These are phyloP conservation scores for Gymnodraco acuticeps DNA, from an alignment of 2,797 vertebrate genomes.

Conservation along the genomic window DNA sequence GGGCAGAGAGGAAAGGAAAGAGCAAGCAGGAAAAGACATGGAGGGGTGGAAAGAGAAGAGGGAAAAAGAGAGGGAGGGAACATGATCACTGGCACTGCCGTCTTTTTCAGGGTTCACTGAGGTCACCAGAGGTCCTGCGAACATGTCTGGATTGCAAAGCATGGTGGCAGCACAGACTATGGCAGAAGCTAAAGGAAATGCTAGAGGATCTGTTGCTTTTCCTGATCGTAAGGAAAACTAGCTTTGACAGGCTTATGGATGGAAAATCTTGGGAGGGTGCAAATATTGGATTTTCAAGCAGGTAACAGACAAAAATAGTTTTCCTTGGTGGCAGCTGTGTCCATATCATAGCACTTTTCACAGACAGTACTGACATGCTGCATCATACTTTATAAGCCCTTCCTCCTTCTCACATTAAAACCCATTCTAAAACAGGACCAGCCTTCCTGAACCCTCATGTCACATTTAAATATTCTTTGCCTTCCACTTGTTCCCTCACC, in stretches of 20 bases:
- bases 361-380: background rate
- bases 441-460: background rate
- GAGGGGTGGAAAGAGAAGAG: conserved; percentile 20
- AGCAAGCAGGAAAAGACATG: conserved; percentile 17
- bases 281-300: conserved; percentile 5
- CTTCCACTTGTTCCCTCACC: background rate
- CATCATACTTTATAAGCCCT: background rate
- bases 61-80: conserved; percentile 12
- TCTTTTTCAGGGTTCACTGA: conserved; percentile 36
- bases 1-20: conserved; percentile 21
- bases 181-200: conserved; percentile 26
- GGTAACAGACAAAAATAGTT: conserved; percentile 12
- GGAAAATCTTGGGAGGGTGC: background rate
- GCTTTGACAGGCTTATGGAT: conserved; percentile 6
- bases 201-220: background rate
- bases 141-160: conserved; percentile 38
- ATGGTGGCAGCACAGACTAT: conserved; percentile 21
- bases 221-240: conserved; percentile 2
- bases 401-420: conserved; percentile 1
- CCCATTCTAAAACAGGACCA: conserved; percentile 14
- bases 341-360: conserved; percentile 12
- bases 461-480: conserved; percentile 2
- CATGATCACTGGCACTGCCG: conserved; percentile 34
- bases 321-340: conserved; percentile 39
- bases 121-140: conserved; percentile 31